phyloP scores from a whole-genome alignment of 2,888 invertebrate genomes.

The Rhorus exstirpatorius region DNA sequence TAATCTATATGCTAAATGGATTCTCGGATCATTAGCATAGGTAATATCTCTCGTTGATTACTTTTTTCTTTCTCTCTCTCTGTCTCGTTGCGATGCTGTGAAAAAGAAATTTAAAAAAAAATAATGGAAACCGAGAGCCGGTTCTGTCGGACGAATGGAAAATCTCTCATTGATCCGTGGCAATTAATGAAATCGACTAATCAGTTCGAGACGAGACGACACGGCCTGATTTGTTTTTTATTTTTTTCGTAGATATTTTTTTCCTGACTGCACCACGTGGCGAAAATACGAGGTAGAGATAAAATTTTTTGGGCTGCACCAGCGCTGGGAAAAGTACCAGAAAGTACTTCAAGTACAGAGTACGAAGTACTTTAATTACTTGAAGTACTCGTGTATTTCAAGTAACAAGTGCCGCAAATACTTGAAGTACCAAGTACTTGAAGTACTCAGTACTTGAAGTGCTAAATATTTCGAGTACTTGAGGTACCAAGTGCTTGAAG shows the following conservation, averaged over 20 bases:
- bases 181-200: conserved; percentile 63
- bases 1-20: conserved; percentile 64
- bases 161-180: conserved; percentile 32
- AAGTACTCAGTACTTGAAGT: too few relatives aligned
- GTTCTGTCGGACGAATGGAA: conserved; percentile 3
- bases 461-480: too few relatives aligned
- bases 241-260: too few relatives aligned
- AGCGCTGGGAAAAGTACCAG: too few relatives aligned
- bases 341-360: too few relatives aligned
- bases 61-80: conserved; percentile 40
- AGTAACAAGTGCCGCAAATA: too few relatives aligned
- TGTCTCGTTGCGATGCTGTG: not conserved
- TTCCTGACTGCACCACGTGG: conserved; percentile 6
- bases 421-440: too few relatives aligned
- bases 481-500: too few relatives aligned
- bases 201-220: conserved; percentile 32
- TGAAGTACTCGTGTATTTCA: too few relatives aligned
- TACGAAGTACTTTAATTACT: too few relatives aligned
- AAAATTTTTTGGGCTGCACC: too few relatives aligned
- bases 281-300: not conserved
- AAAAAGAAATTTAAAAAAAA: too few relatives aligned
- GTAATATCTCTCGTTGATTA: conserved; percentile 56
- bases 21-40: conserved; percentile 50
- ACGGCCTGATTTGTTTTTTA: conserved; percentile 9
- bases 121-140: conserved; percentile 44